phyloP scores from a whole-genome alignment of 2,888 invertebrate species.

The Leistus spinibarbis region DNA sequence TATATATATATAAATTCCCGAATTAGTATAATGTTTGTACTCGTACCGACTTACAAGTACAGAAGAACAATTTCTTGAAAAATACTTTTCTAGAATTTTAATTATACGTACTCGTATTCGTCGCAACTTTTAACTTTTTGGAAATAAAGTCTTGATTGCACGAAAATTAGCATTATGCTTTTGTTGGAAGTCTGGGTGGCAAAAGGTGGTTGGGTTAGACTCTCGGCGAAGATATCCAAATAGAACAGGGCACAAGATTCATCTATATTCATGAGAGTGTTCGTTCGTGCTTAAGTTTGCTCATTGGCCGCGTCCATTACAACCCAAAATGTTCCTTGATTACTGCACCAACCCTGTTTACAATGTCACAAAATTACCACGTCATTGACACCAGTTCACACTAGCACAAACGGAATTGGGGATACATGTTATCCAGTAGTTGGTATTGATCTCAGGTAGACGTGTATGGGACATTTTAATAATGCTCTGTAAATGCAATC shows the following conservation, averaged over 20 bases:
- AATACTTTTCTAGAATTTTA: no score
- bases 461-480: no score
- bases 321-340: conserved; percentile 15
- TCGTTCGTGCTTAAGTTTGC: conserved; percentile 7
- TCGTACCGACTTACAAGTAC: no score
- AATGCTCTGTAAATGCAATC: no score
- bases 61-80: no score
- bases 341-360: conserved; percentile 3
- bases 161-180: not conserved
- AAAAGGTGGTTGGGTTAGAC: conserved; percentile 13
- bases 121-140: not conserved
- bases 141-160: not conserved
- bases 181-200: conserved; percentile 7
- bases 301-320: conserved; percentile 23
- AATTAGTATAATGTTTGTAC: no score
- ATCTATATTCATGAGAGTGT: conserved; percentile 35
- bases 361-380: not conserved
- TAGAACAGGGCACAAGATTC: conserved; percentile 26
- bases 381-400: not conserved
- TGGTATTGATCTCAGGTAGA: no score
- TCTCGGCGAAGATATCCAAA: not conserved
- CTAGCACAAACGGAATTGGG: no score
- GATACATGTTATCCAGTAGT: no score
- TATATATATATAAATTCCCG: no score
- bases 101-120: no score